A percentile compares a stretch with the other conserved stretches of the same genome.
Evolutionary conservation across 2,888 invertebrate species (phyloP).

Genomic region (Noctua pronuba): DNA sequence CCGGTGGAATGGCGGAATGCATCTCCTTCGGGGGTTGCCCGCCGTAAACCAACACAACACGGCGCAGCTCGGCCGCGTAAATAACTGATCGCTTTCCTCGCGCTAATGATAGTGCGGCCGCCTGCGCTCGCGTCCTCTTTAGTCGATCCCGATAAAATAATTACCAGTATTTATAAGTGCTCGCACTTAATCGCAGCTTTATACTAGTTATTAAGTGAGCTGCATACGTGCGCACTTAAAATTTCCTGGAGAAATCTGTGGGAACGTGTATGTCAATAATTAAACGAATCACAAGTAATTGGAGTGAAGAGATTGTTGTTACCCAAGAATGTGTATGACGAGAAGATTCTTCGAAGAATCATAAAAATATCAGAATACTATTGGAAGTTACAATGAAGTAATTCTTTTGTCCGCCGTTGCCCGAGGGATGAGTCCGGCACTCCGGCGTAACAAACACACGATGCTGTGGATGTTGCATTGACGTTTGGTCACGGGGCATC

Average conservation of each 20-base stretch:
- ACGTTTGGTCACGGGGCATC: conserved; percentile 89
- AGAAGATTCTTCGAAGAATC: conserved; percentile 75
- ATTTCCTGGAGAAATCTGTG: conserved; percentile 80
- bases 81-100: conserved; percentile 89
- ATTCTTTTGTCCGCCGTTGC: conserved; percentile 86
- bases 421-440: conserved; percentile 77
- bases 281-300: conserved; percentile 78
- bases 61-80: conserved; percentile 79
- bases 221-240: conserved; percentile 78
- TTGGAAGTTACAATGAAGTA: conserved; percentile 86
- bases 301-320: conserved; percentile 59
- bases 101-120: conserved; percentile 89
- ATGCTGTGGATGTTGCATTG: conserved; percentile 83
- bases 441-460: conserved; percentile 75
- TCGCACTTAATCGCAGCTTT: conserved; percentile 83
- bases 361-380: conserved; percentile 79
- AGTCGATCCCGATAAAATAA: conserved; percentile 88
- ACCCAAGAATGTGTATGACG: conserved; percentile 61
- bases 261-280: conserved; percentile 77
- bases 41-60: conserved; percentile 88
- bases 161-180: conserved; percentile 88
- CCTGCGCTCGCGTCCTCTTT: conserved; percentile 84
- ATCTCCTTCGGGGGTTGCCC: conserved; percentile 90
- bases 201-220: conserved; percentile 79
- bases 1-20: conserved; percentile 89